Evolutionary conservation across 2,797 vertebrate species (phyloP).

Genomic region (Ispidina picta): DNA sequence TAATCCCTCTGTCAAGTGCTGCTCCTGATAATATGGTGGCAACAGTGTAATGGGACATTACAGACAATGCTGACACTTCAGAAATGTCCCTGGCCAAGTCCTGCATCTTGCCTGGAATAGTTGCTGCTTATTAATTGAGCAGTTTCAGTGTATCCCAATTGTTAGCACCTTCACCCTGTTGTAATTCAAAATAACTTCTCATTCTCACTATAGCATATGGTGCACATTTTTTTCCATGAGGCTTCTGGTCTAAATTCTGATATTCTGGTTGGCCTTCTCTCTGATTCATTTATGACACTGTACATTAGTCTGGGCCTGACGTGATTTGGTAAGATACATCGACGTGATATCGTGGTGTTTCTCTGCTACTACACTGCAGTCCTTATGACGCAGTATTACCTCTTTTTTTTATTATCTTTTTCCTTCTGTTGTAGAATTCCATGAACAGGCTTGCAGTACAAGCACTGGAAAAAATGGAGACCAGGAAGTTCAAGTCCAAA

Average conservation of each 20-base stretch:
- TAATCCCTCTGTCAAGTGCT: not conserved
- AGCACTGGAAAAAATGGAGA: slow-evolving; percentile 98
- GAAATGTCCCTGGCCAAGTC: not conserved
- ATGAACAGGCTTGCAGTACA: slow-evolving; percentile 98
- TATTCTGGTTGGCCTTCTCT: not conserved
- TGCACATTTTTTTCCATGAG: not conserved
- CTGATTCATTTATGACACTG: not conserved
- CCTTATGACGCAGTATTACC: not conserved
- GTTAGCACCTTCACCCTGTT: not conserved
- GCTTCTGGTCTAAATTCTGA: not conserved
- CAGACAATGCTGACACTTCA: not conserved
- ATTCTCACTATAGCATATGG: not conserved
- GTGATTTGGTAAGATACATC: not conserved
- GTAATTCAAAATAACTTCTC: not conserved
- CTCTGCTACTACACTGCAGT: not conserved
- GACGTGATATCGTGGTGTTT: not conserved
- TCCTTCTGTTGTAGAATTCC: slow-evolving; percentile 85
- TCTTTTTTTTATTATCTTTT: not conserved
- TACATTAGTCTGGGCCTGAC: not conserved
- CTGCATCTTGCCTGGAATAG: not conserved
- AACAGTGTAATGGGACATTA: not conserved
- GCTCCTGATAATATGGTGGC: not conserved
- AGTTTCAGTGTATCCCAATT: not conserved
- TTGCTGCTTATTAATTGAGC: not conserved
- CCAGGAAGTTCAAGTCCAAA: slow-evolving; percentile 96